Evolutionary conservation across 2,113 vertebrate species (phyloP).

Genomic region (Antechinus flavipes): DNA sequence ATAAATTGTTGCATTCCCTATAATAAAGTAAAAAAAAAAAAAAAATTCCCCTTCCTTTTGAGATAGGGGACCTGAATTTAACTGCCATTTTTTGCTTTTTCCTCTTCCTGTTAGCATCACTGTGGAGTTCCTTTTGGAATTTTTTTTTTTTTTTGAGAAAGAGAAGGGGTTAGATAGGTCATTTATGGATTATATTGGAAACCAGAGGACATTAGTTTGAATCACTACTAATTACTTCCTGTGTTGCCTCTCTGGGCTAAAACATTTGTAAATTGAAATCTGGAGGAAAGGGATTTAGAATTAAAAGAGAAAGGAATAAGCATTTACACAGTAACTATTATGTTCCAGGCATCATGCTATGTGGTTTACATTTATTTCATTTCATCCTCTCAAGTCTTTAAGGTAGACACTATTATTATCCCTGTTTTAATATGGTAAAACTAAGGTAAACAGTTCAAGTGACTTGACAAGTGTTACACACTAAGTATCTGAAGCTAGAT

Average conservation of each 20-base stretch:
- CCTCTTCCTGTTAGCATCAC: background rate
- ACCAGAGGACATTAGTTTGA: background rate
- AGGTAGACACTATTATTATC: background rate
- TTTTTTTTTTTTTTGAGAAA: background rate
- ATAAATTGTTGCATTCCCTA: background rate
- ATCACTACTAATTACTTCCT: background rate
- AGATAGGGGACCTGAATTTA: background rate
- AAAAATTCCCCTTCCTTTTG: background rate
- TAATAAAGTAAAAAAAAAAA: background rate
- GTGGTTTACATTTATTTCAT: background rate
- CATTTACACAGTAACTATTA: background rate
- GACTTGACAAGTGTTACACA: background rate
- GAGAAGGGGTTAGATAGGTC: background rate
- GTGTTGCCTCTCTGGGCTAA: background rate
- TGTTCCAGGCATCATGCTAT: background rate
- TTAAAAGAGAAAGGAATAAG: background rate
- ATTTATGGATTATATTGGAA: background rate
- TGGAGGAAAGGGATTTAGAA: background rate
- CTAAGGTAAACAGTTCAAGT: background rate
- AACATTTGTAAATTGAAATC: background rate
- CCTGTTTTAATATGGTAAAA: background rate
- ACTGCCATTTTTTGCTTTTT: background rate
- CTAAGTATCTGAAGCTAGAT: background rate
- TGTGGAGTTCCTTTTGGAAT: background rate
- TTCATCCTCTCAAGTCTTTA: background rate